phyloP scores from a whole-genome alignment of 2,113 vertebrate genomes.

The Marmota monax region DNA sequence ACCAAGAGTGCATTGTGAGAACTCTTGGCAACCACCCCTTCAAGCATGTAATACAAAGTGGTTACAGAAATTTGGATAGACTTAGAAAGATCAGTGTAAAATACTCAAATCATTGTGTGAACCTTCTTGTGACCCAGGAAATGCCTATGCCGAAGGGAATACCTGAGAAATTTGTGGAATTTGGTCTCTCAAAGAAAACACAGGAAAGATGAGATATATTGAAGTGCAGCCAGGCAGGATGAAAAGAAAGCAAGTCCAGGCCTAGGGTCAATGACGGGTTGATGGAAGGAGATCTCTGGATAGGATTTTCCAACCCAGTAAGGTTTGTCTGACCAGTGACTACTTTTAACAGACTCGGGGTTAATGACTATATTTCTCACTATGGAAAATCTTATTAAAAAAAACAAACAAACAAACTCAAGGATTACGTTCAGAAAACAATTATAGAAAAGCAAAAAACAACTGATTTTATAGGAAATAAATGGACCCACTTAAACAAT shows the following conservation, averaged over 20 bases:
- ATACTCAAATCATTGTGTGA: background rate
- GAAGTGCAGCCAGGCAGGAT: background rate
- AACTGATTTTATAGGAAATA: background rate
- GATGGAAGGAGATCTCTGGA: background rate
- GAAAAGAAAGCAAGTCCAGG: background rate
- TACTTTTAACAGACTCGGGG: background rate
- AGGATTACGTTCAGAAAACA: constrained; percentile 20
- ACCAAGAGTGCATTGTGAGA: fast-evolving
- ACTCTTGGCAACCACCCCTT: background rate
- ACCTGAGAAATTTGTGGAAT: constrained; percentile 58
- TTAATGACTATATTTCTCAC: constrained; percentile 34
- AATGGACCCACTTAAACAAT: background rate
- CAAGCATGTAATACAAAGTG: background rate
- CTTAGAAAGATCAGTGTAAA: background rate
- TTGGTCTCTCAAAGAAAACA: constrained; percentile 27
- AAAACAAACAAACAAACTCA: background rate
- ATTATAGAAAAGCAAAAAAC: constrained; percentile 18
- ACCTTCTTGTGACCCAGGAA: constrained; percentile 17
- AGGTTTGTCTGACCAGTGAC: background rate
- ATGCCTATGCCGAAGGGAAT: background rate
- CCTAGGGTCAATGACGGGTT: background rate
- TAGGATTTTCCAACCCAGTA: background rate
- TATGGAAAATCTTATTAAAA: background rate
- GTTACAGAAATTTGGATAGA: background rate
- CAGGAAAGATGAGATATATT: background rate